Conservation (phyloP, 2,797 vertebrate genomes). For the Poecilia picta region DNA sequence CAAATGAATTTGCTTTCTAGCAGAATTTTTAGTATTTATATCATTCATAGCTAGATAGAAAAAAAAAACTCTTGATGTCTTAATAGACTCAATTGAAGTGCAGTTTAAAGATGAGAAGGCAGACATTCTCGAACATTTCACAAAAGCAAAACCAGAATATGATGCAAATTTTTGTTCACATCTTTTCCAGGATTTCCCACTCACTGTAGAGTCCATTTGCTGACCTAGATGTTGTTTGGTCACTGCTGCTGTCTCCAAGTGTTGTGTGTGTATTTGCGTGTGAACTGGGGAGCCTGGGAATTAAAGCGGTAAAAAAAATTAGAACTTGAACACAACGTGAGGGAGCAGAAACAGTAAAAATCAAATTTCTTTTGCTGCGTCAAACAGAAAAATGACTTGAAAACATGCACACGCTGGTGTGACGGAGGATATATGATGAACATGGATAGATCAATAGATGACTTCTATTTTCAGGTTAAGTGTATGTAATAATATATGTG, state of each 20-base stretch:
- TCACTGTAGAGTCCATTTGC: conserved; percentile 20
- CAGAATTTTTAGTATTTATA: not conserved
- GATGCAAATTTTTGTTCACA: conserved; percentile 14
- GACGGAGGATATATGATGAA: not conserved
- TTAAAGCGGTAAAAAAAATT: conserved; percentile 3
- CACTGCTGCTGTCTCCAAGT: conserved; percentile 17
- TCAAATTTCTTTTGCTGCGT: not conserved
- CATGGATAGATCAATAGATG: not conserved
- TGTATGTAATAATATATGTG: too few relatives aligned
- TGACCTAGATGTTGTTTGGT: conserved; percentile 30
- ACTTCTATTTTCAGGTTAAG: not conserved
- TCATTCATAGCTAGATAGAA: not conserved
- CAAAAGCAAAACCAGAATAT: not conserved
- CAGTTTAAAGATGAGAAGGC: not conserved
- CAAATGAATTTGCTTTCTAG: not conserved
- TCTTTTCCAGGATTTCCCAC: conserved; percentile 16
- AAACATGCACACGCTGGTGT: not conserved
- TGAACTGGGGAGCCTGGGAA: conserved; percentile 33
- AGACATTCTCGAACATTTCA: not conserved
- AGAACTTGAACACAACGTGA: conserved; percentile 1
- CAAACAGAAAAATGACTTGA: not conserved
- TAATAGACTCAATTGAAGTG: not conserved
- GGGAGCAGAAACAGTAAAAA: not conserved
- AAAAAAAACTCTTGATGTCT: not conserved
- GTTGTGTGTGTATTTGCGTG: not conserved